Base-by-base conservation (phyloP, 2,113 vertebrate genomes). In the Aramus guarauna region DNA sequence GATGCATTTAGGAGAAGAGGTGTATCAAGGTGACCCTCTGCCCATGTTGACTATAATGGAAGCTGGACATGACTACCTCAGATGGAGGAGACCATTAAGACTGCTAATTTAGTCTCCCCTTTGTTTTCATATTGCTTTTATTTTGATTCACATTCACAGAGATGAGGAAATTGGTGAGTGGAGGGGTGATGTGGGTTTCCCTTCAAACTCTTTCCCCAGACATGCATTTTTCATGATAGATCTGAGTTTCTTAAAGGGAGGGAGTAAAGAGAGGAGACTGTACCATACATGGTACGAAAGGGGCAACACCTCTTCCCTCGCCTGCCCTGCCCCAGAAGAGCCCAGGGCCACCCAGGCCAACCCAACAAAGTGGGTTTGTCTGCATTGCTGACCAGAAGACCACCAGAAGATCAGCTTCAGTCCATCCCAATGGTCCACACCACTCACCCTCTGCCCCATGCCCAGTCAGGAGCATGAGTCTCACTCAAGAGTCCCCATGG, bases 151-250 rank as follows among this genome's bases (percentile, higher is more conserved):
- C 4, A 0, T 64, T 84, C 68, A 81, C 81, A 75, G n/a, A 63
- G 24, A 75, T 24, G 26, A 78, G 19, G 47, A 72, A 39, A 72
- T 75, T 48, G 16, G n/a, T 48, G 37, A 50, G 36, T 0, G 4
- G 15, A 67, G 12, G 26, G 9, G 18, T 55, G 48, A 45, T 17
- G 24, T 6, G 2, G 1, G 6, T 34, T 96, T 87, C 77, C n/a
- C 52, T 90, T 74, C 64, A 48, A 48, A 50, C 9, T 58, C 30
- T 75, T 78, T 4, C 8, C 19, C 27, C 7, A 37, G n/a, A 50
- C 19, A 24, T 81, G 30, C 0, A 0, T 85, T 85, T 82, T 20
- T 29, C 34, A 30, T 0, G 0, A 36, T 68, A 55, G 4, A 26
- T 47, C 39, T 83, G 62, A 56, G 20, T 34, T 90, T 90, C 59